A percentile compares a stretch with the other conserved stretches of the same genome.
Evolutionary conservation across 2,113 vertebrate genomes (phyloP).

Genomic region (Nerophis ophidion): DNA sequence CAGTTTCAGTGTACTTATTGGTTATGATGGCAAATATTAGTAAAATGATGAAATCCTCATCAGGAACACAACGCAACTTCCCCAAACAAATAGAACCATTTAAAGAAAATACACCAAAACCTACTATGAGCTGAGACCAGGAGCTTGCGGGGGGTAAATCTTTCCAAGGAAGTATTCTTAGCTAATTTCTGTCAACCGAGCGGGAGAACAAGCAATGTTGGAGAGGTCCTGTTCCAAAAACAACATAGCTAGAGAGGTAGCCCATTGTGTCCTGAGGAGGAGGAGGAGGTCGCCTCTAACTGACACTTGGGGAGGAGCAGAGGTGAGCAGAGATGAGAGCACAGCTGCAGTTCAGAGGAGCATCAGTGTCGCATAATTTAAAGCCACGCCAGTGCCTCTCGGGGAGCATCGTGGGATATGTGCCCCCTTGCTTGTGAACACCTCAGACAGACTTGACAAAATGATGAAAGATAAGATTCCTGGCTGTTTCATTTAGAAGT

Average conservation of each 20-base stretch:
- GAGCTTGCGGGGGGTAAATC: conserved; percentile 72
- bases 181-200: conserved; percentile 81
- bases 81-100: conserved; percentile 26
- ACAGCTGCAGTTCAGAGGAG: conserved; percentile 59
- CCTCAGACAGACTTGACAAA: neutral
- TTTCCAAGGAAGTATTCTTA: conserved; percentile 68
- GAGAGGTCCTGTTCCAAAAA: conserved; percentile 80
- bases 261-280: conserved; percentile 76
- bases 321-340: conserved; percentile 64
- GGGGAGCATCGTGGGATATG: conserved; percentile 7
- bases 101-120: conserved; percentile 10
- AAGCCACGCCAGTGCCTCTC: conserved; percentile 5
- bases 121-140: conserved; percentile 58
- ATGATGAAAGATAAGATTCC: conserved; percentile 13
- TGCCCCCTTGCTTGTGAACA: conserved; percentile 2
- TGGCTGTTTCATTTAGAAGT: conserved; percentile 10
- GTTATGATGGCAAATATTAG: neutral
- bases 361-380: conserved; percentile 41
- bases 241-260: conserved; percentile 77
- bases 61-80: conserved; percentile 36
- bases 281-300: conserved; percentile 54
- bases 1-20: neutral
- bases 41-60: conserved; percentile 15
- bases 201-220: conserved; percentile 77
- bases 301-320: conserved; percentile 57